Evolutionary conservation across 1,140 invertebrate genomes (phyloP).

Genomic region (Diorhabda elongata): DNA sequence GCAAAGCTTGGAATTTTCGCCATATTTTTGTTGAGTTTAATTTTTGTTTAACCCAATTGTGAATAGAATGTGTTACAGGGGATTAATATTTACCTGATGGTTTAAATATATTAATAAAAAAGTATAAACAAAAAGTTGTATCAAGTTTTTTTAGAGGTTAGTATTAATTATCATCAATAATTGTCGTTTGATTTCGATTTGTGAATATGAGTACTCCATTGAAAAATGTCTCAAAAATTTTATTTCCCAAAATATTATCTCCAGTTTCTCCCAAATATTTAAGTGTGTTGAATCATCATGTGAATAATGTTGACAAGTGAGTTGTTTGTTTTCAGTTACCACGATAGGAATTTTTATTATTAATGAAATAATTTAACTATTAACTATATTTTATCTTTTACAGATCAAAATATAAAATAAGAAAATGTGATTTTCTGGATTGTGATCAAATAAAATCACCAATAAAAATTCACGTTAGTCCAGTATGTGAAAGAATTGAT

Average conservation of each 20-base stretch:
- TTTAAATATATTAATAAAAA: no score
- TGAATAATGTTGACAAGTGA: not conserved
- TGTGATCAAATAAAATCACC: not conserved
- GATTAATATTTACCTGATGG: no score
- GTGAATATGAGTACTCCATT: slow-evolving; percentile 21
- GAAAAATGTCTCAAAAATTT: slow-evolving; percentile 14
- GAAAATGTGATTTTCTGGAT: not conserved
- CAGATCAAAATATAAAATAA: not conserved
- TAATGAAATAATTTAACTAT: not conserved
- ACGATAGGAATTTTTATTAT: not conserved
- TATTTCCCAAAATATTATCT: slow-evolving; percentile 18
- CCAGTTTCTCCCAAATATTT: slow-evolving; percentile 10
- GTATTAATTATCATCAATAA: not conserved
- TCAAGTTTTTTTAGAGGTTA: no score
- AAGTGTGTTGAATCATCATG: not conserved
- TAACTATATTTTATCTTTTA: not conserved
- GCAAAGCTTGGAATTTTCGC: no score
- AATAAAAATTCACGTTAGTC: not conserved
- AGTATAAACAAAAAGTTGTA: no score
- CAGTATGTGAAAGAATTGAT: not conserved
- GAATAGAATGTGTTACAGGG: no score
- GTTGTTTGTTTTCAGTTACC: not conserved
- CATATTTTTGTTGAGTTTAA: no score
- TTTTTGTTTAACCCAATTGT: no score
- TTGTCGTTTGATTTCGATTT: not conserved